Conservation (phyloP, 1,140 invertebrate species). For the Eriocheir sinensis region DNA sequence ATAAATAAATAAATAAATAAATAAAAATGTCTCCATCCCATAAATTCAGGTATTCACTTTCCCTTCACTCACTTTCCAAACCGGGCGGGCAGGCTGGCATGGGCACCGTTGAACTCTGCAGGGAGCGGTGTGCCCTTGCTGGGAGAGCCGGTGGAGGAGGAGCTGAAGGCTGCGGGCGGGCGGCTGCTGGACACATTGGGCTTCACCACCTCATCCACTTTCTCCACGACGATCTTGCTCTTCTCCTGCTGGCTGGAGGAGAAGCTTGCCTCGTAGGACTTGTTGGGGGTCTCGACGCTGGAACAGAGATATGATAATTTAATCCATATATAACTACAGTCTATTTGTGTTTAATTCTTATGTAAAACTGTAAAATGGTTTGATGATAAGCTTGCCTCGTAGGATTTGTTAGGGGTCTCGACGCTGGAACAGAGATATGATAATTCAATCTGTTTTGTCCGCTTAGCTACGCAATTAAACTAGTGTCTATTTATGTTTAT, state of each 20-base stretch:
- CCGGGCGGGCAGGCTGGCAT: slow-evolving; percentile 75
- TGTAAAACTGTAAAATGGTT: too few species aligned
- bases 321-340: slow-evolving; percentile 7
- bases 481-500: not conserved
- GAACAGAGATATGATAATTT: slow-evolving; percentile 17
- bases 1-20: not conserved
- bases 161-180: slow-evolving; percentile 52
- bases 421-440: slow-evolving; percentile 55
- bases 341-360: not conserved
- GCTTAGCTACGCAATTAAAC: too few species aligned
- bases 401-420: slow-evolving; percentile 69
- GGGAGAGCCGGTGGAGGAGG: slow-evolving; percentile 56
- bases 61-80: slow-evolving; percentile 72
- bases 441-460: not conserved
- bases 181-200: slow-evolving; percentile 83
- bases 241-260: slow-evolving; percentile 87
- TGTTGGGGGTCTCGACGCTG: slow-evolving; percentile 70
- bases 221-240: slow-evolving; percentile 92
- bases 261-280: slow-evolving; percentile 77
- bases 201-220: slow-evolving; percentile 87
- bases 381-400: slow-evolving; percentile 79
- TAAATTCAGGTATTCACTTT: too few species aligned
- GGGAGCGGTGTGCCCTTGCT: slow-evolving; percentile 64
- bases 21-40: not conserved
- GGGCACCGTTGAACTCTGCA: slow-evolving; percentile 77